Percentiles rank a stretch among this genome's conserved stretches.
These are phyloP conservation scores for Pachypeltis micranthus DNA, from an alignment of 1,140 invertebrate species.

Conservation along the genomic window DNA sequence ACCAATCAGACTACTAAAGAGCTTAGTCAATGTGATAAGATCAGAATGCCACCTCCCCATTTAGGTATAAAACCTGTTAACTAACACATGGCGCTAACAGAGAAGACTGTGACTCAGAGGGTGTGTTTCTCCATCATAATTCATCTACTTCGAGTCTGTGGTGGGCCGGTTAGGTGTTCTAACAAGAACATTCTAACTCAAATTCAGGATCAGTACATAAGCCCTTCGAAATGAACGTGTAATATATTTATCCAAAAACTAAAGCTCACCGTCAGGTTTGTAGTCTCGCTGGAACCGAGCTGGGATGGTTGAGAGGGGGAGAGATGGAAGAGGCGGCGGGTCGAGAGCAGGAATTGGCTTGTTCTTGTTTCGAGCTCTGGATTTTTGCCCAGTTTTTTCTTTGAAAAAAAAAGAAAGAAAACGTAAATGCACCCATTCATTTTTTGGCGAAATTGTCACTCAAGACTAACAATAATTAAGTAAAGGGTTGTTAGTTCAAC, in stretches of 20 bases:
- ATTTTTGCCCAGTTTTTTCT: neutral
- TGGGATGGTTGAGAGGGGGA: constrained; percentile 4
- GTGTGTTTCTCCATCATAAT: neutral
- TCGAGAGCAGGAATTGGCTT: neutral
- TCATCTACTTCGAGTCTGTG: neutral
- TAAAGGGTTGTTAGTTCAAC: neutral
- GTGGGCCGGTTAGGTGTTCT: no score
- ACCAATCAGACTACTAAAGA: no score
- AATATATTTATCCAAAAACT: neutral
- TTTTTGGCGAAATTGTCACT: neutral
- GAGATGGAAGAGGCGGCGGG: neutral
- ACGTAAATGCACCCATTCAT: no score
- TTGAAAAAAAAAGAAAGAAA: constrained; percentile 32
- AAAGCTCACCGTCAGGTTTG: constrained; percentile 11
- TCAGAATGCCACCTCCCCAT: no score
- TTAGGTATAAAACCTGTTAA: no score
- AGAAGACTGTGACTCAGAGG: no score
- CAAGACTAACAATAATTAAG: constrained; percentile 31
- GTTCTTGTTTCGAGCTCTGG: neutral
- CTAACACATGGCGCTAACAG: no score
- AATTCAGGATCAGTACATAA: no score
- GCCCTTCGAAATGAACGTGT: no score
- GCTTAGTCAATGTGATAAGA: no score
- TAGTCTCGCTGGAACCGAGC: constrained; percentile 8
- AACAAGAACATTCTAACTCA: no score